Conservation (phyloP, 2,888 invertebrate genomes). For the Hirtodrosophila alboralis region DNA sequence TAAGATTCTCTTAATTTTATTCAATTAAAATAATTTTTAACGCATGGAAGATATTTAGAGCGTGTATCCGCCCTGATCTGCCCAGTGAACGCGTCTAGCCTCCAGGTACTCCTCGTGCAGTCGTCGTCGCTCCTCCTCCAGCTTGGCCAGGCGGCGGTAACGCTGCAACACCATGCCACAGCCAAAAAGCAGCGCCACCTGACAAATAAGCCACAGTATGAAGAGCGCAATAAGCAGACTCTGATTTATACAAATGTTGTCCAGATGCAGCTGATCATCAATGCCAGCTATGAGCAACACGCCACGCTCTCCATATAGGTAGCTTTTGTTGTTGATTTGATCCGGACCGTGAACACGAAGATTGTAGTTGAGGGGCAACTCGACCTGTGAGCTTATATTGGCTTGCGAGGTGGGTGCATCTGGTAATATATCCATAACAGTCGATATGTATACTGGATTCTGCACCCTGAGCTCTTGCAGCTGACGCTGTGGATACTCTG, state of each 20-base stretch:
- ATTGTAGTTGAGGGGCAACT: conserved; percentile 85
- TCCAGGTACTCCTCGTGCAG: conserved; percentile 87
- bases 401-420: conserved; percentile 14
- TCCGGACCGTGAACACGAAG: conserved; percentile 87
- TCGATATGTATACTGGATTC: conserved; percentile 82
- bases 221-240: conserved; percentile 87
- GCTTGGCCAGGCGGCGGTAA: conserved; percentile 85
- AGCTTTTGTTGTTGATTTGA: conserved; percentile 84
- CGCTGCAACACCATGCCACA: conserved; percentile 86
- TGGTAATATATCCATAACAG: conserved; percentile 75
- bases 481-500: conserved; percentile 28
- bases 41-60: conserved; percentile 57
- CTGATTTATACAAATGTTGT: conserved; percentile 86
- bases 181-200: conserved; percentile 85
- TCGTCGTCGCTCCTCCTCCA: conserved; percentile 84
- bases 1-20: conserved; percentile 66
- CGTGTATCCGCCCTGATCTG: conserved; percentile 85
- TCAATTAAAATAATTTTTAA: conserved; percentile 64
- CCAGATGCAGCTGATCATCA: conserved; percentile 81
- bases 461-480: conserved; percentile 68
- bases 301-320: conserved; percentile 87
- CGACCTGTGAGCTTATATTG: conserved; percentile 33
- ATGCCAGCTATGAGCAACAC: conserved; percentile 86
- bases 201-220: conserved; percentile 86
- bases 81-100: conserved; percentile 89